Conservation (phyloP, 2,888 invertebrate species). For the Eumacrocentrus americanus region DNA sequence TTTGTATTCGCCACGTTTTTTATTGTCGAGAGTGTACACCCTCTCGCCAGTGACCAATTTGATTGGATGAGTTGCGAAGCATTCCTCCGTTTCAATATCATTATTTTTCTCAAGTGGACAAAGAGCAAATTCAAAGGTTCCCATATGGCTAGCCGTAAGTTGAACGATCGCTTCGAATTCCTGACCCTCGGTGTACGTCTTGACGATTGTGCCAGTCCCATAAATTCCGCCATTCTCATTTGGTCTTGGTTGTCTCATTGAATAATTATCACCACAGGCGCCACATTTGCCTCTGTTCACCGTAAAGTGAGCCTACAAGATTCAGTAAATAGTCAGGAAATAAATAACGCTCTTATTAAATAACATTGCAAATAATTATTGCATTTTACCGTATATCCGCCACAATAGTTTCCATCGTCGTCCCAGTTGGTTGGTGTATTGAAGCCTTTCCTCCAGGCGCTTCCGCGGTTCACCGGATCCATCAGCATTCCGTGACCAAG, state of each 20-base stretch:
- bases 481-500: slow-evolving; percentile 65
- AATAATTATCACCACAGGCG: slow-evolving; percentile 65
- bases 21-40: slow-evolving; percentile 42
- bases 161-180: slow-evolving; percentile 52
- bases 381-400: slow-evolving; percentile 60
- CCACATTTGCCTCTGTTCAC: slow-evolving; percentile 64
- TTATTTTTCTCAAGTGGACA: slow-evolving; percentile 61
- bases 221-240: slow-evolving; percentile 66
- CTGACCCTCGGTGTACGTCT: slow-evolving; percentile 51
- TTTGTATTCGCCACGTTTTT: slow-evolving; percentile 40
- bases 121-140: slow-evolving; percentile 63
- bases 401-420: slow-evolving; percentile 66
- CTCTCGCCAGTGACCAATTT: slow-evolving; percentile 50
- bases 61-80: slow-evolving; percentile 62
- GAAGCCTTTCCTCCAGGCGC: slow-evolving; percentile 64
- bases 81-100: slow-evolving; percentile 63
- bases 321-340: no score
- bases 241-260: slow-evolving; percentile 59
- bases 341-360: no score
- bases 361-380: neutral
- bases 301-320: slow-evolving; percentile 9
- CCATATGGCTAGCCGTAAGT: slow-evolving; percentile 63
- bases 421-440: slow-evolving; percentile 63
- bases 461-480: slow-evolving; percentile 64
- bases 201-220: slow-evolving; percentile 63